Evolutionary conservation across 2,113 vertebrate genomes (phyloP).

Genomic region (Larimichthys polyactis): DNA sequence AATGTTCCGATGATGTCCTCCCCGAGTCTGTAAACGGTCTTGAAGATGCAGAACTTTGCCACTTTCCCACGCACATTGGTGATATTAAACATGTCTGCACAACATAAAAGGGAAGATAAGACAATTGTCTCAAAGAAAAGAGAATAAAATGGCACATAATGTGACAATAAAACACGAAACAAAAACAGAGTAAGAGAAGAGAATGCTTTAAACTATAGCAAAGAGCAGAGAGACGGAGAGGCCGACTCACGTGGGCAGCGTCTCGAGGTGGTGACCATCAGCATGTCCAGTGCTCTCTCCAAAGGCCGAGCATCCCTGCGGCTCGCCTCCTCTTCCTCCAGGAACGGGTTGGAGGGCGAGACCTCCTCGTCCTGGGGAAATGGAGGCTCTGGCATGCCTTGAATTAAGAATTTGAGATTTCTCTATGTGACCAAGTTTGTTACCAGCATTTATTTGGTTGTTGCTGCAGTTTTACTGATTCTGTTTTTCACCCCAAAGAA

Average conservation of each 20-base stretch:
- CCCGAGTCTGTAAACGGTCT: conserved; percentile 94
- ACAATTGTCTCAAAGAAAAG: not conserved
- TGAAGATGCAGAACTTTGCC: conserved; percentile 97
- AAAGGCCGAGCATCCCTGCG: conserved; percentile 91
- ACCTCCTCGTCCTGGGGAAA: conserved; percentile 94
- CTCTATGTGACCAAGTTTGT: not conserved
- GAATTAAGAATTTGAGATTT: no score
- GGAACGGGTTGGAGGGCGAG: conserved; percentile 95
- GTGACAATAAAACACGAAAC: not conserved
- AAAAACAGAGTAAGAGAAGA: not conserved
- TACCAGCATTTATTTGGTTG: not conserved
- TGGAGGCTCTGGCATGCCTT: conserved; percentile 92
- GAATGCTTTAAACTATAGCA: not conserved
- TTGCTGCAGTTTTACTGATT: not conserved
- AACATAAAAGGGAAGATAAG: conserved; percentile 27
- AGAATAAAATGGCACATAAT: no score
- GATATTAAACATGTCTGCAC: conserved; percentile 94
- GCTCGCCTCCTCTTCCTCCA: conserved; percentile 92
- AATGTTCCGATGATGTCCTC: conserved; percentile 96
- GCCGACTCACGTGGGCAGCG: conserved; percentile 84
- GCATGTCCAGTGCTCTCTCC: conserved; percentile 92
- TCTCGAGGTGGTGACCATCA: conserved; percentile 95
- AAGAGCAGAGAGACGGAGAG: not conserved
- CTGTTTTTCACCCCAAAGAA: not conserved
- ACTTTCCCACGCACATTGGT: conserved; percentile 95